Evolutionary conservation across 2,113 vertebrate species (phyloP), one percentile per base, ranked within the genome.

Genomic region (Micronycteris hirsuta): DNA sequence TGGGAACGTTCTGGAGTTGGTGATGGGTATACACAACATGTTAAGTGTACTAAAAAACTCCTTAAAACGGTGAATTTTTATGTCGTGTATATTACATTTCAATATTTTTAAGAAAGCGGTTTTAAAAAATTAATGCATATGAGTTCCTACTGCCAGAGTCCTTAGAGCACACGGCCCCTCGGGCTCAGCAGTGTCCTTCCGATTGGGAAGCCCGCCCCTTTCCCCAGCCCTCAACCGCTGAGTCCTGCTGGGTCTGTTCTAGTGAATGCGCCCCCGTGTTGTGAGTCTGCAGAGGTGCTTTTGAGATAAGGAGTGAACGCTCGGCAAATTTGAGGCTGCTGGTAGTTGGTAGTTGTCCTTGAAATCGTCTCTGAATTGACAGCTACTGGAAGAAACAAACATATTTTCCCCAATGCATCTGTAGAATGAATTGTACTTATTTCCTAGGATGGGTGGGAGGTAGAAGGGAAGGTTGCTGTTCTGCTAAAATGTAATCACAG

Each of bases 1-100:
- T 38, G 31, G 56, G 47, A 94, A 82, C 91, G 49, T 95, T 93
- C 86, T 89, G n/a, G 71, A 90, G 78, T 81, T 71, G 58, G 14
- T 43, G 41, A 41, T 92, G 41, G 20, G 80, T 70, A 26, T 10
- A 31, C 36, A 63, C 36, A 63, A 61, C 24, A 20, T 76, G 41
- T 24, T 74, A 47, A 83, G 26, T 63, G 38, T 45, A 45, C 33
- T 89, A 67, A 52, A 82, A 94, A 24, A 15, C 4, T 49, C 38
- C 88, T 87, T 78, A 82, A 77, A 74, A 43, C 56, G 38, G 47
- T 63, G 24, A 63, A 8, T 58, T 70, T 91, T 68, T 78, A 43
- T 91, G 49, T 41, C 70, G 17, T 47, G 4, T 93, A 63, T 76
- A 24, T 71, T 41, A 52, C 52, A 77, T 90, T 52, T 97, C 41